phyloP scores from a whole-genome alignment of 2,888 invertebrate genomes.

The Hydroisotoma schaefferi region DNA sequence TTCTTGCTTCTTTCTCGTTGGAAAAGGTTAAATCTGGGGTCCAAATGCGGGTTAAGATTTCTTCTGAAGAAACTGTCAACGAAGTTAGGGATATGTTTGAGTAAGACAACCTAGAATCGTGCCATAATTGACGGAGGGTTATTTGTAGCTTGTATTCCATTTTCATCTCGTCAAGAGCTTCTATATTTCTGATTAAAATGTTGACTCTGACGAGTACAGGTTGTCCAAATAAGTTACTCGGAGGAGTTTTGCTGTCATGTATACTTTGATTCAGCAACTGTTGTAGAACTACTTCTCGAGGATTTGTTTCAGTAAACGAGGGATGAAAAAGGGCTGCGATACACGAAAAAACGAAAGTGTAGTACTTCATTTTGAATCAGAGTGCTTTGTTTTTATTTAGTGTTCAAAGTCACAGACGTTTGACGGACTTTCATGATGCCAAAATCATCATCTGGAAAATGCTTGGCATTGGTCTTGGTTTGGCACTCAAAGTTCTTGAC shows the following conservation, averaged over 20 bases:
- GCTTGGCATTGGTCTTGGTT: too few species aligned
- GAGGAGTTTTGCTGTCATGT: background rate
- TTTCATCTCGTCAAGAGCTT: slow-evolving; percentile 22
- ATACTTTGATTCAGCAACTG: too few species aligned
- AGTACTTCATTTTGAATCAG: too few species aligned
- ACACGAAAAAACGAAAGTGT: too few species aligned
- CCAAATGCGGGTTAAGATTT: slow-evolving; percentile 13
- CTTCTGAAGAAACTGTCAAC: background rate
- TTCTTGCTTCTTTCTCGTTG: slow-evolving; percentile 12
- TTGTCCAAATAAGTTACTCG: background rate
- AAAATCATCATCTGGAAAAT: too few species aligned
- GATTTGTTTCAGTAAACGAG: too few species aligned
- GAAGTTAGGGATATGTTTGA: background rate
- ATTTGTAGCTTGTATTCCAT: slow-evolving; percentile 29
- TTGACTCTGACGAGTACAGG: slow-evolving; percentile 1
- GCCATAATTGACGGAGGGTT: slow-evolving; percentile 23
- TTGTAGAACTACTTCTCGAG: too few species aligned
- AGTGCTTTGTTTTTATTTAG: too few species aligned
- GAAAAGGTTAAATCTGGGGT: slow-evolving; percentile 22
- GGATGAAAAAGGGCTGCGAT: too few species aligned
- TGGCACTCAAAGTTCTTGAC: too few species aligned
- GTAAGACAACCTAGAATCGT: slow-evolving; percentile 14
- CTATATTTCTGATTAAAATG: slow-evolving; percentile 23
- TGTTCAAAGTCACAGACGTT: too few species aligned
- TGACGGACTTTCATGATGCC: too few species aligned